These are phyloP conservation scores for Bettongia penicillata DNA, from an alignment of 2,113 vertebrate species.

Conservation along the genomic window DNA sequence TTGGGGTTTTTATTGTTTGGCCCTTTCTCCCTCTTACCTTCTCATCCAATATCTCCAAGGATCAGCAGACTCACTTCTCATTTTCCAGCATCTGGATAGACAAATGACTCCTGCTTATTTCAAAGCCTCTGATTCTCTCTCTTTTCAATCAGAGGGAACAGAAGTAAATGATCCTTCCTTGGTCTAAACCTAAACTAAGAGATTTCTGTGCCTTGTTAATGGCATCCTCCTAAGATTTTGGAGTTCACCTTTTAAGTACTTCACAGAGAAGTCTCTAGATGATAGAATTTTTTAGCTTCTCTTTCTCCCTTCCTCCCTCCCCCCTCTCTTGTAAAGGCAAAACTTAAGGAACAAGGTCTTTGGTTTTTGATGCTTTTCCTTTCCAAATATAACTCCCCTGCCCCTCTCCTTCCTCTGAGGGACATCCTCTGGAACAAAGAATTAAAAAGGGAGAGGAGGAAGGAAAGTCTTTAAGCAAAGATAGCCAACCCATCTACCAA, in stretches of 20 bases:
- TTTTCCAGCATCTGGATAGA: neutral
- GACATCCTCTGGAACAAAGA: neutral
- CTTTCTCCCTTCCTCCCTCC: neutral
- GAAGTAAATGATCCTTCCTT: neutral
- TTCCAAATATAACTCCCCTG: neutral
- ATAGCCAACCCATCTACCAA: neutral
- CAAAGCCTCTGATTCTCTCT: neutral
- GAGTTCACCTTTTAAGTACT: neutral
- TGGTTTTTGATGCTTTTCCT: neutral
- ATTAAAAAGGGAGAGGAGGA: neutral
- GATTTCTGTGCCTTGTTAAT: neutral
- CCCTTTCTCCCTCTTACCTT: neutral
- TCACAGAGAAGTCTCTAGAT: neutral
- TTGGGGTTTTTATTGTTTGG: neutral
- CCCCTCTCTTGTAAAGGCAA: neutral
- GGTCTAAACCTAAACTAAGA: neutral
- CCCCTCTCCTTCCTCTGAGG: neutral
- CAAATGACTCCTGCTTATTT: neutral
- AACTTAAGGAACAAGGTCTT: neutral
- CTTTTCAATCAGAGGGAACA: neutral
- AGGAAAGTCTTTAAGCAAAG: neutral
- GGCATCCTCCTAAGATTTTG: neutral
- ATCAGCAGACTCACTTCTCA: neutral
- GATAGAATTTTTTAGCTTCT: neutral
- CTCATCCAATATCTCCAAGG: neutral